Evolutionary conservation across 2,113 vertebrate species (phyloP), one percentile per base, ranked within the genome.

Genomic region (Leucopsar rothschildi): DNA sequence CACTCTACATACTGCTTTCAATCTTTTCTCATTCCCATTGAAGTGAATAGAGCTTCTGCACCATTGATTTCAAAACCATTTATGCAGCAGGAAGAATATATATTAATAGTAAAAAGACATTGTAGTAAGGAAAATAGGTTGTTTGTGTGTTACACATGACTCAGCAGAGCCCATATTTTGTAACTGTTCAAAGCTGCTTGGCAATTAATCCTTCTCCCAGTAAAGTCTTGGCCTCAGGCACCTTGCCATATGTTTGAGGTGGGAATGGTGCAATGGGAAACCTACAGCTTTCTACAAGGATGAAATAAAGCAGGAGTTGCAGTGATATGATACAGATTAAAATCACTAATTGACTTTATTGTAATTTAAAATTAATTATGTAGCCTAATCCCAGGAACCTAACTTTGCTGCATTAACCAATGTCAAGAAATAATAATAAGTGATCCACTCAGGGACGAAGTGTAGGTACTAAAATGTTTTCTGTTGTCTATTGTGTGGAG

Each of bases 121-220:
- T 33, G 22, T 87, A 85, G 37, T 90, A 52, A 55, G 63, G 92
- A 82, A 94, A 91, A 65, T 37, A 47, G 71, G 53, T 50, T 90
- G 78, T 10, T 87, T 89, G 69, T 80, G 52, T 89, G 75, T 90
- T 82, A 61, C 29, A 55, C 29, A 24, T 96, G 91, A 92, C 78
- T 90, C 90, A 77, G 87, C 66, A 95, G 59, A 95, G 71, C 27
- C 63, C 75, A 22, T 44, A 49, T 77, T 95, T 82, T 86, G 17
- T 87, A 87, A 79, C 44, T 65, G 16, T 53, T 91, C 73, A 12
- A 76, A 76, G 77, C 42, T 83, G 5, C 0, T 71, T 84, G 72
- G 76, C 73, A 53, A 71, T 85, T 80, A 40, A 35, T 90, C 27
- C 66, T 68, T 61, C 42, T 82, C 75, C 33, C 66, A 39, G 50